Base-by-base conservation (phyloP, 2,113 vertebrate species). In the Meles meles region DNA sequence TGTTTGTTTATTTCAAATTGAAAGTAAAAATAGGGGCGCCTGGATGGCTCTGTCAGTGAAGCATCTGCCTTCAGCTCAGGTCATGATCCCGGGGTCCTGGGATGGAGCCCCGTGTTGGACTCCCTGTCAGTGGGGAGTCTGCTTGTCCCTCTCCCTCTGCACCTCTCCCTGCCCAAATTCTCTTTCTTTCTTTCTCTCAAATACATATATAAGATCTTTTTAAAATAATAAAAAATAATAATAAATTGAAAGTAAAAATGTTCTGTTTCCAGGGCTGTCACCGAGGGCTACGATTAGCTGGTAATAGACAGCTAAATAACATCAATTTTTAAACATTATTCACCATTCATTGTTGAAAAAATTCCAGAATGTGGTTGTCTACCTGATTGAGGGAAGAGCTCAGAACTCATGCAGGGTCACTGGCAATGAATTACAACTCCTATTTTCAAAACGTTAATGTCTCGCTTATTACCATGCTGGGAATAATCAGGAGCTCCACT, bases 81-180 rank as follows among this genome's bases (percentile, higher is more conserved):
- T 67, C 31, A 34, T 34, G 63, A 67, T 34, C 14, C 63, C 31
- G 2, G 31, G 6, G 31, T 67, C 63, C 14, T 67, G 63, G 63
- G 14, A 67, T 67, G 6, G 6, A 67, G 6, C 2, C 31, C 6
- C 0, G 1, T 1, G 0, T 67, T 0, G 1, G 63, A 6, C 63
- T 34, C 31, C 63, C 14, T 34, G 63, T 67, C 31, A 67, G 31
- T 0, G 15, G 31, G 63, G 63, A 34, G 63, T 17, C 63, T 34
- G 63, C 63, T 67, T 67, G 31, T 67, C 63, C 63, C 14, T 63
- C 61, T 63, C 11, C 27, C 27, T 31, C 29, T 65, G 27, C 29
- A 5, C 63, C 63, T 63, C 63, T 67, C 31, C 63, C 63, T 7
- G 6, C 14, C 63, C 63, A 31, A 14, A 17, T 31, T 67, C 31